Evolutionary conservation across 2,888 invertebrate genomes (phyloP), one percentile per base, ranked within the genome.

Genomic region (Smittia sp.): DNA sequence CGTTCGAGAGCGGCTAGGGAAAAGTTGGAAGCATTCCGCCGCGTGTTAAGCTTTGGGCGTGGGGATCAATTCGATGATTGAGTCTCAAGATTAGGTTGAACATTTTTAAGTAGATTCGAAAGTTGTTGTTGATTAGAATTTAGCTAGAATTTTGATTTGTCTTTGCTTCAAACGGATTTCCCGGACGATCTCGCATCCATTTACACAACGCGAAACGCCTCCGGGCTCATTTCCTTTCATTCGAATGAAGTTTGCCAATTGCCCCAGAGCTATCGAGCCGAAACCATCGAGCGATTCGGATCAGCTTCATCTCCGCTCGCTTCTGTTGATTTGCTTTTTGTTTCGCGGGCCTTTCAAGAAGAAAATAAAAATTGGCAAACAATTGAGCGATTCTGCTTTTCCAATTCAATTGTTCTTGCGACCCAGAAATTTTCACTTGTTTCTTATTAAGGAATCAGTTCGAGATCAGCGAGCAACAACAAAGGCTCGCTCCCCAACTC

Each of bases 351-450:
- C 32, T 46, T 46, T 15, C 46, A 46, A 46, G 46, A 46, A 46
- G n/a, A 46, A 58, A 58, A 22, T 46, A 27, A 63, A 62, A 63
- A 63, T 63, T 63, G 25, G 41, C 67, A 15, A 67, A 67, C 18
- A 67, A 67, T 38, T 15, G 15, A 32, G 9, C 46, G 46, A 46
- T 65, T 58, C 24, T 62, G 13, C 6, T 18, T n/a, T 27, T 65
- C 22, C 58, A 58, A 58, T 22, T 58, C 22, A n/a, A 58, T 58
- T 58, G 58, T 58, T 58, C 58, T 58, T 32, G 18, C 67, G 67
- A 67, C 67, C 67, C 39, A 67, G 67, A 67, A 67, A 67, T 38
- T 6, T 67, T 39, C n/a, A 39, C 27, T 63, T 63, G 25, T n/a
- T 24, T 25, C 63, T 25, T 20, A 25, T 27, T 27, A 25, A 63